Percentiles rank a stretch among this genome's conserved stretches.
phyloP scores from a whole-genome alignment of 1,140 invertebrate species.

The Philaenus spumarius region DNA sequence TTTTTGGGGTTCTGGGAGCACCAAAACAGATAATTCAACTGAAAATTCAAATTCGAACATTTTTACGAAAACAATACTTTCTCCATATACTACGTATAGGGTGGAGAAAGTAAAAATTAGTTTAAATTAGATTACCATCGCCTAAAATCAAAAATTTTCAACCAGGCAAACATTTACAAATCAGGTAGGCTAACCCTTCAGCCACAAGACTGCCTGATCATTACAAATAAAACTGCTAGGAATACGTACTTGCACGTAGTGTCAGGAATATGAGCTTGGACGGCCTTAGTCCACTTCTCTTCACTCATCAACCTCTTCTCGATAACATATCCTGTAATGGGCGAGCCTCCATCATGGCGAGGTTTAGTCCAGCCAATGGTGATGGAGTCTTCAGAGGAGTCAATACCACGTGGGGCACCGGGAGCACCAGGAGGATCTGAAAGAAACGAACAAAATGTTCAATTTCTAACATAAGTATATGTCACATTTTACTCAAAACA shows the following conservation, averaged over 20 bases:
- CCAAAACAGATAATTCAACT: no score
- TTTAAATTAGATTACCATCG: no score
- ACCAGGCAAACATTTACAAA: no score
- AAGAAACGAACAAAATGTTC: conserved; percentile 20
- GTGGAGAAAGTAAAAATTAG: no score
- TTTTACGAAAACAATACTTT: no score
- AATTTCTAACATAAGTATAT: background rate
- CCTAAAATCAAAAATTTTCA: no score
- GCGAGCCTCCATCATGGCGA: conserved; percentile 85
- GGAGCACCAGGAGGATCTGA: conserved; percentile 80
- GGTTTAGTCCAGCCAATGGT: conserved; percentile 91
- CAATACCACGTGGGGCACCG: conserved; percentile 75
- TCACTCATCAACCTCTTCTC: conserved; percentile 86
- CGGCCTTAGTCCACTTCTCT: conserved; percentile 86
- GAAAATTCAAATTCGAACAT: no score
- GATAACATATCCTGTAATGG: conserved; percentile 85
- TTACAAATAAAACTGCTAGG: no score
- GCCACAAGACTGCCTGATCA: no score
- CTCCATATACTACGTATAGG: no score
- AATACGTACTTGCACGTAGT: conserved; percentile 56
- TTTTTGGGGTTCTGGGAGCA: no score
- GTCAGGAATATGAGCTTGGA: conserved; percentile 73
- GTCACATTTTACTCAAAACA: background rate
- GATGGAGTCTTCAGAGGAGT: conserved; percentile 89
- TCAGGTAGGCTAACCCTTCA: no score